A percentile compares a stretch with the other conserved stretches of the same genome.
Conservation (phyloP, 2,797 vertebrate species). For the Coluber constrictor region DNA sequence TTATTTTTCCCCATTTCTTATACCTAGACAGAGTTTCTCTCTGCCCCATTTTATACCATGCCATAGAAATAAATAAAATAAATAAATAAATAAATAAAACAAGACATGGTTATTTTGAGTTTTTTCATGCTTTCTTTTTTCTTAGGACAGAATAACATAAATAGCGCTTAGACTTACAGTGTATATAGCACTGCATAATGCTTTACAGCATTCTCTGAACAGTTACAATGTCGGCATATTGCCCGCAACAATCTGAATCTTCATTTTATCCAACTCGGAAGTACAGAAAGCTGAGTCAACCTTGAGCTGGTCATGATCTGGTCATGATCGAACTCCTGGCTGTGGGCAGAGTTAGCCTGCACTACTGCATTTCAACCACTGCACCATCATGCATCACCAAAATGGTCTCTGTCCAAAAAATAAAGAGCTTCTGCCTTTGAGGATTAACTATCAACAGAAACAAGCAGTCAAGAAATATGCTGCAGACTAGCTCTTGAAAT, state of each 20-base stretch:
- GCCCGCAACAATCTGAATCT: not conserved
- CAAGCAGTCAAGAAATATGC: not conserved
- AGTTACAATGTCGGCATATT: not conserved
- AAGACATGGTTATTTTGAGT: not conserved
- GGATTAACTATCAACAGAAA: not conserved
- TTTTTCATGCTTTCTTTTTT: not conserved
- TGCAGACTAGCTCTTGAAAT: not conserved
- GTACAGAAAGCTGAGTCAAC: not conserved
- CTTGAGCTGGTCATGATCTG: not conserved
- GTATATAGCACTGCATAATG: not conserved
- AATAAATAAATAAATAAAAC: not conserved
- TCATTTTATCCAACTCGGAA: not conserved
- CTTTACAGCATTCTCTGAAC: not conserved
- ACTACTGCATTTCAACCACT: no score
- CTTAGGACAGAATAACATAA: not conserved
- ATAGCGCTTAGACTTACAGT: not conserved
- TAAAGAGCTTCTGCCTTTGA: not conserved
- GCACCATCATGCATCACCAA: not conserved
- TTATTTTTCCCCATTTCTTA: not conserved
- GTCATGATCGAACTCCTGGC: not conserved
- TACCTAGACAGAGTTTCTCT: not conserved
- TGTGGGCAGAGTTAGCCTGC: no score
- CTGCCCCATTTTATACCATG: not conserved
- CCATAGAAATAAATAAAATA: not conserved
- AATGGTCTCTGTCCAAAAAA: not conserved